Evolutionary conservation across 2,888 invertebrate species (phyloP).

Genomic region (Zaprionus lineosus): DNA sequence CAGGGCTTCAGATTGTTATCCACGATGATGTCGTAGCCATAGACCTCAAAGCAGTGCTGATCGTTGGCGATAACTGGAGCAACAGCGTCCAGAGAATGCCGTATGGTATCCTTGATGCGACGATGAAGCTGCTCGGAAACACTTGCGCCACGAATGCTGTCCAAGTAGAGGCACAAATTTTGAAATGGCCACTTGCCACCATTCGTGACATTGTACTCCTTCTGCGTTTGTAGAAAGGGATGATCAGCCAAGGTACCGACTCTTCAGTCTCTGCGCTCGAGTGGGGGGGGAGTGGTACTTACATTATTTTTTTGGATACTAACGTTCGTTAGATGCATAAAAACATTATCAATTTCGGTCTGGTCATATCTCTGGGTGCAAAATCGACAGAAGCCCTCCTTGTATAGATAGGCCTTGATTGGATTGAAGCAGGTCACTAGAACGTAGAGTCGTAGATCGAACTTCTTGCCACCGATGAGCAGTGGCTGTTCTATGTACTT

Average conservation of each 20-base stretch:
- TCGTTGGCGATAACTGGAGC: slow-evolving; percentile 96
- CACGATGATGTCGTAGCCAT: slow-evolving; percentile 97
- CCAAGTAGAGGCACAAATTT: slow-evolving; percentile 93
- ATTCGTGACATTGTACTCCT: slow-evolving; percentile 96
- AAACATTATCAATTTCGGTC: slow-evolving; percentile 94
- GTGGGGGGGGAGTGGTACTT: too few relatives aligned
- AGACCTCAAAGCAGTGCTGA: slow-evolving; percentile 89
- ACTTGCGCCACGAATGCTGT: slow-evolving; percentile 93
- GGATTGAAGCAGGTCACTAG: slow-evolving; percentile 96
- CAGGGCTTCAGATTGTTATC: slow-evolving; percentile 97
- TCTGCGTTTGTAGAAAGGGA: slow-evolving; percentile 82
- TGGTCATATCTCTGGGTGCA: slow-evolving; percentile 97
- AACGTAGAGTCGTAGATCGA: slow-evolving; percentile 95
- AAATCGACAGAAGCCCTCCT: slow-evolving; percentile 96
- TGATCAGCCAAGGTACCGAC: too few relatives aligned
- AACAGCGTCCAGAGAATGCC: slow-evolving; percentile 96
- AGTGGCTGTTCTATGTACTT: slow-evolving; percentile 96
- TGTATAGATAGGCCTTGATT: slow-evolving; percentile 95
- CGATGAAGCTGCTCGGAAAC: slow-evolving; percentile 94
- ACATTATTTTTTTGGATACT: slow-evolving; percentile 98
- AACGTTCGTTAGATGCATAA: slow-evolving; percentile 97
- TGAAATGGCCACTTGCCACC: slow-evolving; percentile 97
- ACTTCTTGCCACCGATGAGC: slow-evolving; percentile 97
- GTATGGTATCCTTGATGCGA: slow-evolving; percentile 94
- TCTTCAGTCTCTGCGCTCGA: too few relatives aligned